These are phyloP conservation scores for Drosophila flavopinicola DNA, from an alignment of 2,888 invertebrate species.

Conservation along the genomic window DNA sequence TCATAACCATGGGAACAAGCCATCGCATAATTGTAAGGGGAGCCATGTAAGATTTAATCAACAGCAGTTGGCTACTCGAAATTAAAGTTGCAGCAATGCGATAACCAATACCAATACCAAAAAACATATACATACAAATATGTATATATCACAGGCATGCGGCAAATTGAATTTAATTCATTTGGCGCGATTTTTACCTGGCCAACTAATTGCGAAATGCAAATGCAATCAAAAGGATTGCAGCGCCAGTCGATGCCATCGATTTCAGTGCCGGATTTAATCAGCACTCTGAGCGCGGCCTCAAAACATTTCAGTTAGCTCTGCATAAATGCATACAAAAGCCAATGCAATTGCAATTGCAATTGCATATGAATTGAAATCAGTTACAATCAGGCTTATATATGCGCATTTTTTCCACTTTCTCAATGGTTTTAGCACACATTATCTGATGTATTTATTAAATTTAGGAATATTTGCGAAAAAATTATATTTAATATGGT, in stretches of 20 bases:
- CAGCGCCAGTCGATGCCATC: too few relatives aligned
- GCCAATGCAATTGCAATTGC: not conserved
- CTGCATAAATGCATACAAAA: not conserved
- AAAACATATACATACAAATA: not conserved
- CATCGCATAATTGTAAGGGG: too few relatives aligned
- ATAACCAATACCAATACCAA: slow-evolving; percentile 12
- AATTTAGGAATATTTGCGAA: too few relatives aligned
- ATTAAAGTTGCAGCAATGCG: slow-evolving; percentile 12
- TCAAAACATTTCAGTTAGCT: not conserved
- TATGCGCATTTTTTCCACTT: too few relatives aligned
- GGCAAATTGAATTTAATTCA: slow-evolving; percentile 51
- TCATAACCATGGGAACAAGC: not conserved
- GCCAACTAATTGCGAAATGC: slow-evolving; percentile 46
- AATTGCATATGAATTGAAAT: not conserved
- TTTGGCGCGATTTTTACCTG: slow-evolving; percentile 30
- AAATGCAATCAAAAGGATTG: slow-evolving; percentile 30
- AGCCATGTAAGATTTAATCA: slow-evolving; percentile 16
- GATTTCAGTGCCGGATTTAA: slow-evolving; percentile 5
- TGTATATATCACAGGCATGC: slow-evolving; percentile 1
- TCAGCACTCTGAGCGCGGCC: not conserved
- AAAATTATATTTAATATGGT: too few relatives aligned
- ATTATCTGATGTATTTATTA: too few relatives aligned
- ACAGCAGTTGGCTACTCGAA: not conserved
- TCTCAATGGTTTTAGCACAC: too few relatives aligned
- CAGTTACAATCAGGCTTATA: too few relatives aligned